phyloP scores from a whole-genome alignment of 1,140 invertebrate genomes.

The Brachionus calyciflorus region DNA sequence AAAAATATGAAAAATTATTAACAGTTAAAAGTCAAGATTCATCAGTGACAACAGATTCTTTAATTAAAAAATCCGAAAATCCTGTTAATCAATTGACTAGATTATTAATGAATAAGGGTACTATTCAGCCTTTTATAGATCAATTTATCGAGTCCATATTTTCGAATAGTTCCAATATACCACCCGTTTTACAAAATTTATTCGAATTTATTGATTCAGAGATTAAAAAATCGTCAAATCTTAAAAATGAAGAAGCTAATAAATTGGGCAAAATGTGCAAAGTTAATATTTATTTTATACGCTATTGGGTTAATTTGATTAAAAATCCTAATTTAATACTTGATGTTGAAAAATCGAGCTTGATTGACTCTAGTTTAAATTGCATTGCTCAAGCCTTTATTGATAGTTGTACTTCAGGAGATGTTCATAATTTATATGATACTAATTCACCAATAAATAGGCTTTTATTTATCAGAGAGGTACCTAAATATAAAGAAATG shows the following conservation, averaged over 20 bases:
- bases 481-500: conserved; percentile 9
- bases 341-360: not conserved
- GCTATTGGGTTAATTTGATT: conserved; percentile 13
- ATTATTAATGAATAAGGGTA: not conserved
- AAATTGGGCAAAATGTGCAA: not conserved
- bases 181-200: not conserved
- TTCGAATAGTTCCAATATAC: not conserved
- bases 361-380: not conserved
- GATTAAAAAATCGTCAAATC: not conserved
- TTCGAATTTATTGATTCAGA: conserved; percentile 20
- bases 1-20: conserved; percentile 38
- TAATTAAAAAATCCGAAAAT: not conserved
- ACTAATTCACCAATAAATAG: not conserved
- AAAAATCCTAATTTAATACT: not conserved
- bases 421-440: not conserved
- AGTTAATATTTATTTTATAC: conserved; percentile 21
- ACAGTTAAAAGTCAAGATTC: conserved; percentile 28
- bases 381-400: conserved; percentile 26
- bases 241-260: not conserved
- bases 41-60: not conserved
- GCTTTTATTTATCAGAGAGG: conserved; percentile 13
- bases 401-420: not conserved
- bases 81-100: not conserved
- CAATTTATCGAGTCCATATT: conserved; percentile 25
- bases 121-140: conserved; percentile 34